Base-by-base conservation (phyloP, 92 coral and sea anemone genomes). In the Meandrina meandrites region DNA sequence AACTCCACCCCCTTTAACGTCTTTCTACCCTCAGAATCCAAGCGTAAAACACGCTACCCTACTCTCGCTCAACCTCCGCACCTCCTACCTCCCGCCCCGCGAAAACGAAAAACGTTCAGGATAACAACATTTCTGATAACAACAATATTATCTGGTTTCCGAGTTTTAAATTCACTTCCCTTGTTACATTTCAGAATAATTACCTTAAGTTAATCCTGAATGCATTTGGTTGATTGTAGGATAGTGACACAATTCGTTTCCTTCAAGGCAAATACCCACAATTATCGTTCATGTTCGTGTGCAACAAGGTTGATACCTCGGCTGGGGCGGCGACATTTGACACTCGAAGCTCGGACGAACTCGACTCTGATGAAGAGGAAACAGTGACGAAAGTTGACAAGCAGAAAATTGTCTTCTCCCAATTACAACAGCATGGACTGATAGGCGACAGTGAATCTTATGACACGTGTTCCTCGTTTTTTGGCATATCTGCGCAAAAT, bases 181-280 rank as follows among this genome's bases (percentile, higher is more conserved):
- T n/a, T n/a, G n/a, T 40, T 2, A 40, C 6, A 40, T 40, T 40
- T 40, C 3, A 40, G 45, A 40, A 6, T 40, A 40, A 40, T 40
- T 2, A 40, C 45, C 45, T 40, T 40, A 60, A 21, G 7, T 60
- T 60, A 21, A 60, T 60, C 67, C 28, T 22, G 67, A 71, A 30
- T 40, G 16, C 16, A 12, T 31, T 56, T 78, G 53, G 22, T 78
- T 51, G 18, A 18, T 71, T 78, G 45, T 69, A 91, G 94, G 94
- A 91, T 54, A 62, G 40, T 12, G 72, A 60, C 11, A 88, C 91
- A 18, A 84, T 91, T 30, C 88, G 92, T 70, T 81, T 84, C 60
- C 89, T 91, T n/a, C 94, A 91, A 70, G 92, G 88, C 24, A 88
- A 88, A 54, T 85, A 85, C 67, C 94, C 94, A 19, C 79, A 91